Percentiles rank a stretch among this genome's conserved stretches.
Evolutionary conservation across 92 coral and sea anemone species (phyloP).

Genomic region (Micromussa lordhowensis): DNA sequence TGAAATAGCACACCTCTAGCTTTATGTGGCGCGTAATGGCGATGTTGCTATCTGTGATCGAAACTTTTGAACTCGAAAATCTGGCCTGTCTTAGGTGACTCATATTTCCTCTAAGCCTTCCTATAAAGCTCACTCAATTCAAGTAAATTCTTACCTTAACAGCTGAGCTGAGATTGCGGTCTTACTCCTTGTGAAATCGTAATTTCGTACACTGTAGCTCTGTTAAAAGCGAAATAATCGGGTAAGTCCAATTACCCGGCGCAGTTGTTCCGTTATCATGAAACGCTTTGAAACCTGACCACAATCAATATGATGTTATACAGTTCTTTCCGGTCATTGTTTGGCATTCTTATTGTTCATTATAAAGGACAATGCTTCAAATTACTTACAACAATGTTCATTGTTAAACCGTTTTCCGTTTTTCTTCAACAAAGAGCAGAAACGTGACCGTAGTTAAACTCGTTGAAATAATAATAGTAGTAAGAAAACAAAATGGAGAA

Average conservation of each 20-base stretch:
- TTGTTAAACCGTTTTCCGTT: background rate
- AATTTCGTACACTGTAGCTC: background rate
- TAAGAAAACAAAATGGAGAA: too few species aligned
- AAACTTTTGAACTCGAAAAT: background rate
- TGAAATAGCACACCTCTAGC: background rate
- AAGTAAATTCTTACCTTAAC: background rate
- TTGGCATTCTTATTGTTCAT: background rate
- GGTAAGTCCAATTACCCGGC: background rate
- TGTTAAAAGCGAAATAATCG: background rate
- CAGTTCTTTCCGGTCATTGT: background rate
- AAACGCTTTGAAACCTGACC: background rate
- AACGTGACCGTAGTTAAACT: background rate
- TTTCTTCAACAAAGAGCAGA: background rate
- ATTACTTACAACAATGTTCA: background rate
- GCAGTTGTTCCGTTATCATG: background rate
- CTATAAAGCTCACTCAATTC: background rate
- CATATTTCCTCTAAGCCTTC: background rate
- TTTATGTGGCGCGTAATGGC: background rate
- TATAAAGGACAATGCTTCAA: background rate
- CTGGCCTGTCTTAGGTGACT: background rate
- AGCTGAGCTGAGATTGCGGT: background rate
- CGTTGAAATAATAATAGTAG: too few species aligned
- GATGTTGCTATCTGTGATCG: background rate
- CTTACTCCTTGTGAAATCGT: background rate
- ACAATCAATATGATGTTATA: background rate